phyloP scores from a whole-genome alignment of 2,797 vertebrate species.

The Enteromius anoplus region DNA sequence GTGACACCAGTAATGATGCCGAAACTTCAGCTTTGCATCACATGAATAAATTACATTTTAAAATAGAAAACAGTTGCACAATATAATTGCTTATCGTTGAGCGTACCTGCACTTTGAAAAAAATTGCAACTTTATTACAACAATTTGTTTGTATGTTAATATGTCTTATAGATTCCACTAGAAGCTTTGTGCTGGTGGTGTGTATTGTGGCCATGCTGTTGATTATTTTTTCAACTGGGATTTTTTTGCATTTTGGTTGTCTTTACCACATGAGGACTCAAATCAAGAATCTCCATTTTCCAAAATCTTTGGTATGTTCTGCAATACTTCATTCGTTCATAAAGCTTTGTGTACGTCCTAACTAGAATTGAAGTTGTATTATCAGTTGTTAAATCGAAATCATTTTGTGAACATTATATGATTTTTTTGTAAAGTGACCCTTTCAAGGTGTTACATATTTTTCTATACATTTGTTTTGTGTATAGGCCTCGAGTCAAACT shows the following conservation, averaged over 20 bases:
- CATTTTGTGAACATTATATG: neutral
- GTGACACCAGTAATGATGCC: neutral
- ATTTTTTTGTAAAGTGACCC: neutral
- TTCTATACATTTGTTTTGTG: neutral
- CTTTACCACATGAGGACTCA: slow-evolving; percentile 13
- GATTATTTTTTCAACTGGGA: slow-evolving; percentile 12
- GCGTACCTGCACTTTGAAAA: neutral
- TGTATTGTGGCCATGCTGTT: slow-evolving; percentile 27
- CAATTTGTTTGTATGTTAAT: neutral
- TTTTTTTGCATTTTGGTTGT: slow-evolving; percentile 6
- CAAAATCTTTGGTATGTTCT: slow-evolving; percentile 57
- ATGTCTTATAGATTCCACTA: slow-evolving; percentile 1
- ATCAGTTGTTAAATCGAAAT: neutral
- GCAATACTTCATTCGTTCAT: neutral
- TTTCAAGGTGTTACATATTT: neutral
- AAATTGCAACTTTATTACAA: neutral
- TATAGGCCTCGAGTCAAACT: neutral
- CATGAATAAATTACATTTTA: neutral
- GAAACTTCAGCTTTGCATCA: neutral
- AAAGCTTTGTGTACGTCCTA: neutral
- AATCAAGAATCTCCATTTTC: neutral
- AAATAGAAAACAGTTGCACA: neutral
- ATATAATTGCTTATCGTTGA: neutral
- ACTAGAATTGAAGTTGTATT: neutral
- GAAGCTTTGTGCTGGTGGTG: neutral